Evolutionary conservation across 2,888 invertebrate species (phyloP).

Genomic region (Leptinotarsa haldemani): DNA sequence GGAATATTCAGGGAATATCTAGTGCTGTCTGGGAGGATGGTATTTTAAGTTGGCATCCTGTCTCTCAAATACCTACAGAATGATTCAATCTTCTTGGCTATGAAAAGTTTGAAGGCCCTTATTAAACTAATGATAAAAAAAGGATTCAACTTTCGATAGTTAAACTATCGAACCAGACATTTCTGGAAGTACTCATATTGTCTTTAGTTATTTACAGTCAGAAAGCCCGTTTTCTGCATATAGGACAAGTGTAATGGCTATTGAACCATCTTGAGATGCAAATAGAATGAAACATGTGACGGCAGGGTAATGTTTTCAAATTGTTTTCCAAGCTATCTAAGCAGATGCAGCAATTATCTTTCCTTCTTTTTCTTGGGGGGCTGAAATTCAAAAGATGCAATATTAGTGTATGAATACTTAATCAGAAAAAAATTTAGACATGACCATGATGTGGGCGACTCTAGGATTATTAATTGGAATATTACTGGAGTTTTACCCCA

Average conservation of each 20-base stretch:
- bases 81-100: not conserved
- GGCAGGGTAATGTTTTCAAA: constrained; percentile 33
- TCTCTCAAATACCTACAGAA: too few relatives aligned
- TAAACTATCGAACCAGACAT: too few relatives aligned
- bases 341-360: constrained; percentile 40
- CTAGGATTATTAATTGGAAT: too few relatives aligned
- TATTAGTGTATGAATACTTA: too few relatives aligned
- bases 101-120: not conserved
- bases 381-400: not conserved
- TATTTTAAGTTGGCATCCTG: too few relatives aligned
- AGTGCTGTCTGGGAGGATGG: constrained; percentile 9
- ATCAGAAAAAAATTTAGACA: too few relatives aligned
- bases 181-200: too few relatives aligned
- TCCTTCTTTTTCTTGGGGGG: constrained; percentile 24
- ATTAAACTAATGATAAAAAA: too few relatives aligned
- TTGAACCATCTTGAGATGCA: constrained; percentile 42
- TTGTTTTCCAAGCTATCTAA: constrained; percentile 31
- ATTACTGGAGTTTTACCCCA: too few relatives aligned
- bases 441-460: too few relatives aligned
- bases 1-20: constrained; percentile 1
- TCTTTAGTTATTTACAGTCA: too few relatives aligned
- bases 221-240: constrained; percentile 34
- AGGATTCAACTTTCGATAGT: too few relatives aligned
- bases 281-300: constrained; percentile 40
- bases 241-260: constrained; percentile 40